Evolutionary conservation across 2,797 vertebrate genomes (phyloP).

Genomic region (Brachyalestes nurse): DNA sequence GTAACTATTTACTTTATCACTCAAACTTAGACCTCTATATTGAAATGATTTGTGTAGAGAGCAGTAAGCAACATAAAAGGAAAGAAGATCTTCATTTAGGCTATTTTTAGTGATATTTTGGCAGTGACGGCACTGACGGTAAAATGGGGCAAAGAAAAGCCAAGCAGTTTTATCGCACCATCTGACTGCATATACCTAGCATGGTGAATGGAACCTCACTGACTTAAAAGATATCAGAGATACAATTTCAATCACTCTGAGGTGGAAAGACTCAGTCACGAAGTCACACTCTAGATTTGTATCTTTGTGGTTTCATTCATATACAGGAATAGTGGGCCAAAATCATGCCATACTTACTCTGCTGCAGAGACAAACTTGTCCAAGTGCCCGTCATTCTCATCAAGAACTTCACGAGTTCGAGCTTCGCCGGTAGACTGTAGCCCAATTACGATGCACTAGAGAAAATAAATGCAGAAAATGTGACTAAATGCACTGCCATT

Average conservation of each 20-base stretch:
- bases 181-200: constrained; percentile 24
- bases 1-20: neutral
- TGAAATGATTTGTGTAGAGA: neutral
- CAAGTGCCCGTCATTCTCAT: constrained; percentile 92
- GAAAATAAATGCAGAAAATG: constrained; percentile 3
- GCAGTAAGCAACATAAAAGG: neutral
- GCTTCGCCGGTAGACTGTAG: constrained; percentile 98
- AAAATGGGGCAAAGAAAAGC: neutral
- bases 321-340: constrained; percentile 13
- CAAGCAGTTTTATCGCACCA: constrained; percentile 16
- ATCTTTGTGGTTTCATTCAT: constrained; percentile 9
- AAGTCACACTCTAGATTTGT: neutral
- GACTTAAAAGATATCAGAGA: constrained; percentile 4
- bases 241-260: constrained; percentile 36
- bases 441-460: constrained; percentile 93
- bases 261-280: constrained; percentile 42
- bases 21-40: too few relatives aligned
- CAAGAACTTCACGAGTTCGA: constrained; percentile 94
- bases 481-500: neutral
- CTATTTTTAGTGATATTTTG: neutral
- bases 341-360: constrained; percentile 81
- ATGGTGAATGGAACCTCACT: constrained; percentile 25
- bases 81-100: neutral
- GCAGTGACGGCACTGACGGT: neutral
- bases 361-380: constrained; percentile 97